Percentiles rank a stretch among this genome's conserved stretches.
Evolutionary conservation across 1,140 invertebrate species (phyloP).

Genomic region (Drosophila ficusphila): DNA sequence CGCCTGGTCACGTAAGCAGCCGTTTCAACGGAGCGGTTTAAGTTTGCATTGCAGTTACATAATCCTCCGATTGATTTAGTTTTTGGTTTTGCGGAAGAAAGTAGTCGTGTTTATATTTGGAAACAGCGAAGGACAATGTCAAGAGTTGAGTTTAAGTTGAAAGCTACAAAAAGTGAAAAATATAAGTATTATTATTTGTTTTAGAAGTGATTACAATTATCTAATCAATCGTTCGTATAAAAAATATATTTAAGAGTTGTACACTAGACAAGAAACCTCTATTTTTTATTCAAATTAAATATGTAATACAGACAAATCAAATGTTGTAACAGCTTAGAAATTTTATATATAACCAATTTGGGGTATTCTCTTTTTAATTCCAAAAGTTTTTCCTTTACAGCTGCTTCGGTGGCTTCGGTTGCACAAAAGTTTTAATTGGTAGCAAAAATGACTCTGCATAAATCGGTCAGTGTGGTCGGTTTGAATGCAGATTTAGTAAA

Average conservation of each 20-base stretch:
- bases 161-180: neutral
- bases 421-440: neutral
- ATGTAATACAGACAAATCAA: too few relatives aligned
- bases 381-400: neutral
- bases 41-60: constrained; percentile 9
- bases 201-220: too few relatives aligned
- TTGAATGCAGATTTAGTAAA: neutral
- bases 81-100: constrained; percentile 67
- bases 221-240: too few relatives aligned
- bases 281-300: too few relatives aligned
- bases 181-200: too few relatives aligned
- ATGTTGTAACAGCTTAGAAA: too few relatives aligned
- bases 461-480: neutral
- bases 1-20: constrained; percentile 63
- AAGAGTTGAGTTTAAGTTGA: neutral
- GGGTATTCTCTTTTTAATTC: neutral
- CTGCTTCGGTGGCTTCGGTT: neutral
- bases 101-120: neutral
- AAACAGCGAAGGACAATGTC: neutral
- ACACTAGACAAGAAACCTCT: too few relatives aligned
- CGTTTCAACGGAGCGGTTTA: constrained; percentile 27
- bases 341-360: too few relatives aligned
- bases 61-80: constrained; percentile 28
- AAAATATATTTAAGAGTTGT: too few relatives aligned
- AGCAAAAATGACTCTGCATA: neutral